These are phyloP conservation scores for Heloderma charlesbogerti DNA, from an alignment of 2,113 vertebrate species.

Conservation along the genomic window DNA sequence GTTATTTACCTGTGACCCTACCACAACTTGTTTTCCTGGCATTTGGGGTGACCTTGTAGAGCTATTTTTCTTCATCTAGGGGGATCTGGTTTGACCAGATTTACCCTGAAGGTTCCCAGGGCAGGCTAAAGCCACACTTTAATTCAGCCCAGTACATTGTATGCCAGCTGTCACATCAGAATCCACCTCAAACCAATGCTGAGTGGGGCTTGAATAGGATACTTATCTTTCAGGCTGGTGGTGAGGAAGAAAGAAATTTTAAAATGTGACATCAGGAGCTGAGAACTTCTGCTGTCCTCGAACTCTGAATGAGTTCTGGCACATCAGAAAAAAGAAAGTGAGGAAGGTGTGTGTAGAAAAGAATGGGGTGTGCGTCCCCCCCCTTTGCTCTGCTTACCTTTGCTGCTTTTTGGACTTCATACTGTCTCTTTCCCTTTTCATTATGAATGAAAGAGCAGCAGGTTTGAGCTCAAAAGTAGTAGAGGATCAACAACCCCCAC, in stretches of 20 bases:
- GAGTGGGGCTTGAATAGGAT: background rate
- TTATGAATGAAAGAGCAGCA: background rate
- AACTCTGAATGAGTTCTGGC: background rate
- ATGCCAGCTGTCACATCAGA: background rate
- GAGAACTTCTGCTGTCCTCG: background rate
- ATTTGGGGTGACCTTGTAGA: background rate
- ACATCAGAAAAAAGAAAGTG: background rate
- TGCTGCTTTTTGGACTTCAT: conserved; percentile 17
- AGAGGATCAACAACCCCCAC: background rate
- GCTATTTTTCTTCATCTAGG: background rate
- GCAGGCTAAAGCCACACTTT: too few relatives aligned
- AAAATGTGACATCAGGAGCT: background rate
- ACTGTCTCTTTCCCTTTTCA: rapidly evolving
- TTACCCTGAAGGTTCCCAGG: background rate
- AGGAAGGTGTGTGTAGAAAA: background rate
- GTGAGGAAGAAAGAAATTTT: background rate
- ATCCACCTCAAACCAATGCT: background rate
- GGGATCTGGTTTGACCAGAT: background rate
- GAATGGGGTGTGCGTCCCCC: background rate
- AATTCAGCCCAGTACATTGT: too few relatives aligned
- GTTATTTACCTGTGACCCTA: background rate
- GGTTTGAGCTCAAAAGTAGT: background rate
- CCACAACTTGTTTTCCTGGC: background rate
- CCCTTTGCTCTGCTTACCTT: background rate
- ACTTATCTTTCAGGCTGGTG: background rate